phyloP scores from a whole-genome alignment of 2,888 invertebrate genomes.

The Diadromus collaris region DNA sequence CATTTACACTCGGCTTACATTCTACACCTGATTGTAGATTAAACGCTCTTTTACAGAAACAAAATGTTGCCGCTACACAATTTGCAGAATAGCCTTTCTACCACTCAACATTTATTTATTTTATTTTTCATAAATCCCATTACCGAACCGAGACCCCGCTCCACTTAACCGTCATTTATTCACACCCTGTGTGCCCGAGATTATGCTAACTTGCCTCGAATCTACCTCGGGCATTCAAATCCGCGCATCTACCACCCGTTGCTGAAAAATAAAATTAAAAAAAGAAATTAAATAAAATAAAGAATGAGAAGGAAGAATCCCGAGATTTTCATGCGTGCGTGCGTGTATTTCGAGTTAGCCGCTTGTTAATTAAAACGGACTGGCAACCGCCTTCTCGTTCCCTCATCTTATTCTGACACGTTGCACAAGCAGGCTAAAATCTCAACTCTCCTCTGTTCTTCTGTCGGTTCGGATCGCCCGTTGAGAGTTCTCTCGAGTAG shows the following conservation, averaged over 20 bases:
- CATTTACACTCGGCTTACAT: not conserved
- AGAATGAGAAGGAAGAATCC: constrained; percentile 39
- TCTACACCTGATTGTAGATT: constrained; percentile 6
- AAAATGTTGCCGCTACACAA: constrained; percentile 28
- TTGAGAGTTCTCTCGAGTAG: not conserved
- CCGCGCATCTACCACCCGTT: constrained; percentile 63
- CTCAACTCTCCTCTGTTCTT: constrained; percentile 42
- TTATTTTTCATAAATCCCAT: constrained; percentile 58
- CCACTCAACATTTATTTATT: constrained; percentile 7
- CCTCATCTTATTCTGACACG: constrained; percentile 54
- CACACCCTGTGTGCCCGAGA: constrained; percentile 61
- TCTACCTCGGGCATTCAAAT: constrained; percentile 60
- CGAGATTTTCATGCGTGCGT: constrained; percentile 52
- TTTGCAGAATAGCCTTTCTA: constrained; percentile 2
- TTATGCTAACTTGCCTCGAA: constrained; percentile 59
- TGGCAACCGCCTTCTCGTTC: constrained; percentile 54
- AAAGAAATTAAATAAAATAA: constrained; percentile 35
- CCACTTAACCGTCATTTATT: constrained; percentile 62
- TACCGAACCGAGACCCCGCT: constrained; percentile 56
- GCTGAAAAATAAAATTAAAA: constrained; percentile 45
- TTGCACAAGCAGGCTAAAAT: constrained; percentile 45
- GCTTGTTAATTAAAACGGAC: constrained; percentile 60
- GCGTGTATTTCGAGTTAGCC: constrained; percentile 43
- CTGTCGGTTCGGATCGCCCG: not conserved
- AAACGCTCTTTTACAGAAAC: not conserved